Percentiles rank a stretch among this genome's conserved stretches.
phyloP scores from a whole-genome alignment of 2,888 invertebrate genomes.

The Therioaphis trifolii region DNA sequence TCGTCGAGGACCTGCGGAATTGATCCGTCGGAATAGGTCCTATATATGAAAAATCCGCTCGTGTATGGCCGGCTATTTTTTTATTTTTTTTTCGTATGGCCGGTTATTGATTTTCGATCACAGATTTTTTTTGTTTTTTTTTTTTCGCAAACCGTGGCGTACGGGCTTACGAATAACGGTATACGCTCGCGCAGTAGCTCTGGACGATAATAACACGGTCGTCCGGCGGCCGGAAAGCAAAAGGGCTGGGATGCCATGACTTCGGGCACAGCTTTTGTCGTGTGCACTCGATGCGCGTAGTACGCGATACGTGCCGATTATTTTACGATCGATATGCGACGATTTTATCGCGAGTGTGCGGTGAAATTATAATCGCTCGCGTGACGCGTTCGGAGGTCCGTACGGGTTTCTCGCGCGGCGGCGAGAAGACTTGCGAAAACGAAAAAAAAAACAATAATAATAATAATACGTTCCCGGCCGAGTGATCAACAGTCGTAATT shows the following conservation, averaged over 20 bases:
- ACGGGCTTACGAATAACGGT: neutral
- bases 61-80: too few species aligned
- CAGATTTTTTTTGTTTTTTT: too few species aligned
- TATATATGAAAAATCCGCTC: too few species aligned
- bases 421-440: neutral
- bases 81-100: neutral
- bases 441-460: too few species aligned
- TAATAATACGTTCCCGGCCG: neutral
- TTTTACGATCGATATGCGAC: neutral
- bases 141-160: too few species aligned
- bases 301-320: too few species aligned
- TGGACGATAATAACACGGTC: too few species aligned
- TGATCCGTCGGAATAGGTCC: too few species aligned
- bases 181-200: neutral
- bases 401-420: neutral
- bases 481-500: slow-evolving; percentile 19
- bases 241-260: too few species aligned
- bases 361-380: neutral
- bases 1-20: too few species aligned
- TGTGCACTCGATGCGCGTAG: neutral
- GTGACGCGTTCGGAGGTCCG: too few species aligned
- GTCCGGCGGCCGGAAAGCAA: too few species aligned
- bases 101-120: neutral
- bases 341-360: neutral
- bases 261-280: neutral